These are phyloP conservation scores for Meiosimyza decipiens DNA, from an alignment of 2,888 invertebrate genomes.

Conservation along the genomic window DNA sequence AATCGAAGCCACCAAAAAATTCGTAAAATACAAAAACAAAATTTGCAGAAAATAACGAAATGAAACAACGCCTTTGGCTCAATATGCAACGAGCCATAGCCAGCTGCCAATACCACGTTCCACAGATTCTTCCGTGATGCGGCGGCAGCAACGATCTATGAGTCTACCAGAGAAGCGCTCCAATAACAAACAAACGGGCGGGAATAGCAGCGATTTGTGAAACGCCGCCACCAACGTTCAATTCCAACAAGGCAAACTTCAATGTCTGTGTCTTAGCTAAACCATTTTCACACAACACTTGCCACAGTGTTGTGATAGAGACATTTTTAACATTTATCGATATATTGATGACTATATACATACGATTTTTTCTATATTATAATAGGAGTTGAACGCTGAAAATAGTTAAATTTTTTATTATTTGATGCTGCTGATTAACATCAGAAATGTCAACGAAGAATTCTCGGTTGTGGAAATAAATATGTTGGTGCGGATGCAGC, in stretches of 20 bases:
- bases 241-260: conserved; percentile 5
- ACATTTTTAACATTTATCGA: too few relatives aligned
- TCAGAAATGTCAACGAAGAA: too few relatives aligned
- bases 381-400: too few relatives aligned
- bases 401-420: too few relatives aligned
- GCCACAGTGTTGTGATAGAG: too few relatives aligned
- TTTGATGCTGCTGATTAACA: too few relatives aligned
- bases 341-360: too few relatives aligned
- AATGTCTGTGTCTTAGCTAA: conserved; percentile 7
- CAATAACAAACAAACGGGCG: conserved; percentile 14
- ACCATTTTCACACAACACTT: not conserved
- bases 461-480: too few relatives aligned
- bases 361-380: too few relatives aligned
- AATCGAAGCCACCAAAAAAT: conserved; percentile 25
- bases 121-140: conserved; percentile 34
- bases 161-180: conserved; percentile 2
- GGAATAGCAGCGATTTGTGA: not conserved
- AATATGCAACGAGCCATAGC: conserved; percentile 45
- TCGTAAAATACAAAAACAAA: conserved; percentile 39
- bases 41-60: conserved; percentile 19
- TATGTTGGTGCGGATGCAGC: too few relatives aligned
- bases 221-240: conserved; percentile 1
- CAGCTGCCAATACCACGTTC: conserved; percentile 42
- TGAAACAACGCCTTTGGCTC: conserved; percentile 28
- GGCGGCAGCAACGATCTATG: conserved; percentile 13